Conservation (phyloP, 2,888 invertebrate genomes). For the Troilus luridus region DNA sequence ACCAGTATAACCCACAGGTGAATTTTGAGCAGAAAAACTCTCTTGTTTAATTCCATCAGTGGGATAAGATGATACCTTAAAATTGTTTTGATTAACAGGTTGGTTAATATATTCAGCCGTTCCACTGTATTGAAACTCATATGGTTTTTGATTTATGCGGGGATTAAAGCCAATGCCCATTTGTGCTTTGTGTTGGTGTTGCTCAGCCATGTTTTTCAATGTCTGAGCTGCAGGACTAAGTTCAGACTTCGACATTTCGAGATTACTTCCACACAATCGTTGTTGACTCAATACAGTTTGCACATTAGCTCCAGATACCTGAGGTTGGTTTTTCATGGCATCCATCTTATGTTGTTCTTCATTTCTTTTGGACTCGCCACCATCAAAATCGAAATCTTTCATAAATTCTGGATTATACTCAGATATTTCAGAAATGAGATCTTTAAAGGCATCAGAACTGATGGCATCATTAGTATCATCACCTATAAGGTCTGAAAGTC, state of each 20-base stretch:
- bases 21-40: slow-evolving; percentile 66
- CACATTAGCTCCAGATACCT: slow-evolving; percentile 50
- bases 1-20: slow-evolving; percentile 65
- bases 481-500: slow-evolving; percentile 85
- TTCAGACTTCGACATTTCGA: slow-evolving; percentile 73
- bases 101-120: slow-evolving; percentile 68
- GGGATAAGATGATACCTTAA: slow-evolving; percentile 62
- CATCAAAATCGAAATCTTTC: slow-evolving; percentile 83
- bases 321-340: slow-evolving; percentile 37
- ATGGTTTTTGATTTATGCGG: slow-evolving; percentile 50
- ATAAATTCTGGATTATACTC: slow-evolving; percentile 87
- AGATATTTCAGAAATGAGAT: slow-evolving; percentile 89
- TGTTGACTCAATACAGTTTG: slow-evolving; percentile 48
- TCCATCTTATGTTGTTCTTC: slow-evolving; percentile 56
- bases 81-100: slow-evolving; percentile 60
- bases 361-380: slow-evolving; percentile 63
- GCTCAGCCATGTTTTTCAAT: slow-evolving; percentile 96
- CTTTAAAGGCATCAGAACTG: slow-evolving; percentile 84
- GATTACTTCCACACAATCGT: slow-evolving; percentile 45
- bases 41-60: slow-evolving; percentile 68
- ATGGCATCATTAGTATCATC: slow-evolving; percentile 87
- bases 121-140: slow-evolving; percentile 59
- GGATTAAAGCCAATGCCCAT: slow-evolving; percentile 75
- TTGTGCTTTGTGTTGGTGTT: slow-evolving; percentile 89
- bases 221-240: slow-evolving; percentile 95